Evolutionary conservation across 2,113 vertebrate species (phyloP).

Genomic region (Bagarius yarrelli): DNA sequence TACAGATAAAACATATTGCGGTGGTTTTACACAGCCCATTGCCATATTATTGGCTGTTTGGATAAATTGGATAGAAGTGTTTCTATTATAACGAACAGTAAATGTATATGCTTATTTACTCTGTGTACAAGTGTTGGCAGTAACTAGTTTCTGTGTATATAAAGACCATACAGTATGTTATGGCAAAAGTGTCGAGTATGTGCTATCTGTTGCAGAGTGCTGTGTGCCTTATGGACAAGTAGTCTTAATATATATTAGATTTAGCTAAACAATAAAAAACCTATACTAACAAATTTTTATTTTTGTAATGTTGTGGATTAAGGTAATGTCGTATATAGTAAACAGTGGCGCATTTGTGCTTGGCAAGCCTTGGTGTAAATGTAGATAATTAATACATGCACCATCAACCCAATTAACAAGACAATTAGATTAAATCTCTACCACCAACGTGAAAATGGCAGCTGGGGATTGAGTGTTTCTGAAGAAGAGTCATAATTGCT

Average conservation of each 20-base stretch:
- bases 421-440: conserved; percentile 53
- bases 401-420: conserved; percentile 49
- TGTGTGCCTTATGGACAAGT: conserved; percentile 20
- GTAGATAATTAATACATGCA: conserved; percentile 43
- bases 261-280: too few species aligned
- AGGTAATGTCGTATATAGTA: background rate
- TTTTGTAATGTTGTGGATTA: too few species aligned
- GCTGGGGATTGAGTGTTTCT: conserved; percentile 47
- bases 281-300: too few species aligned
- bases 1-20: too few species aligned
- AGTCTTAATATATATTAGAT: background rate
- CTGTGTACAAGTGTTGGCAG: conserved; percentile 40
- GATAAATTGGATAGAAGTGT: background rate
- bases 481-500: conserved; percentile 43
- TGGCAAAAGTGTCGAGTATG: conserved; percentile 32
- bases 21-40: background rate
- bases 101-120: conserved; percentile 11
- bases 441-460: conserved; percentile 50
- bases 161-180: conserved; percentile 61
- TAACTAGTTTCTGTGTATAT: conserved; percentile 45
- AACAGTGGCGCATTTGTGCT: background rate
- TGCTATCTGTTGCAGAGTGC: conserved; percentile 49
- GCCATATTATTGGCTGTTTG: background rate
- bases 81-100: background rate
- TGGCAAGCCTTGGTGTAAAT: conserved; percentile 22